Percentiles rank a stretch among this genome's conserved stretches.
Conservation (phyloP, 2,797 vertebrate genomes). For the Peromyscus melanophrys region DNA sequence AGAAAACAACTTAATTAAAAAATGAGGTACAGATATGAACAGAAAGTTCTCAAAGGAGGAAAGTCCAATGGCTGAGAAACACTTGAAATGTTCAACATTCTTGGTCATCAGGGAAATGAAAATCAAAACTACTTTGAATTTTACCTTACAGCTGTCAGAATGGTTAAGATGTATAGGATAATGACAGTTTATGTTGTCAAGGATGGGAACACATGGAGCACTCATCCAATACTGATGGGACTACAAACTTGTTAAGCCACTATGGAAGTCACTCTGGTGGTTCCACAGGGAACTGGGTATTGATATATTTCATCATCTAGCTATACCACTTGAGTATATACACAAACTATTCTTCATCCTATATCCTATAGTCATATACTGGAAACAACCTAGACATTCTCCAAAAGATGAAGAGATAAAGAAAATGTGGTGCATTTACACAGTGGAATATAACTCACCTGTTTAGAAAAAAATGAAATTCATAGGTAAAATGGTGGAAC, state of each 20-base stretch:
- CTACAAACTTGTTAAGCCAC: not conserved
- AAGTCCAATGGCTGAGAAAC: not conserved
- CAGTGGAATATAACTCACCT: not conserved
- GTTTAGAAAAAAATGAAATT: not conserved
- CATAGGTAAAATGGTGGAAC: not conserved
- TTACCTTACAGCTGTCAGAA: not conserved
- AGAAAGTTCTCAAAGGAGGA: not conserved
- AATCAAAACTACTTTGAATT: not conserved
- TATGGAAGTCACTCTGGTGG: not conserved
- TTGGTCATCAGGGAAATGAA: not conserved
- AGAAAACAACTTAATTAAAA: not conserved
- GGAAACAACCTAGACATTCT: not conserved
- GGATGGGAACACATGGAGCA: not conserved
- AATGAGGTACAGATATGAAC: not conserved
- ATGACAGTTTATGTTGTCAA: not conserved
- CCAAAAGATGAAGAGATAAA: not conserved
- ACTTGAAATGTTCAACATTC: not conserved
- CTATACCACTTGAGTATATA: too few species aligned
- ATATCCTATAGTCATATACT: not conserved
- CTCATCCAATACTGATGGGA: not conserved
- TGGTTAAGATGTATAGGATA: not conserved
- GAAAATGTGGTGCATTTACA: not conserved
- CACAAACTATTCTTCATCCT: too few species aligned
- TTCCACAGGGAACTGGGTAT: too few species aligned
- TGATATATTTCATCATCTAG: not conserved